These are phyloP conservation scores for Lasius platythorax DNA, from an alignment of 2,888 invertebrate species.

Conservation along the genomic window DNA sequence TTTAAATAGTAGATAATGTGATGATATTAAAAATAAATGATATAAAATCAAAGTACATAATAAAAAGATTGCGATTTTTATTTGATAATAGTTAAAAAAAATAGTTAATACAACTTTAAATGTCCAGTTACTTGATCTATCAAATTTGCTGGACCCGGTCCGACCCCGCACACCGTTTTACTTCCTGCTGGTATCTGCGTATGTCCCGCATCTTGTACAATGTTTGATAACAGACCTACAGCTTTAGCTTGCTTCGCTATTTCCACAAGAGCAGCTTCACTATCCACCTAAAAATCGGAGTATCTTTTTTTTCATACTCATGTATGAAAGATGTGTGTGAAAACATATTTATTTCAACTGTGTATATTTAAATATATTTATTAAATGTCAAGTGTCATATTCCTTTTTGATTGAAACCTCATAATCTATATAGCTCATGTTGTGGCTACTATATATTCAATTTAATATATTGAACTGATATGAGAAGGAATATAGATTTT, in stretches of 20 bases:
- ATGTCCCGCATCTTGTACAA: conserved; percentile 96
- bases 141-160: conserved; percentile 93
- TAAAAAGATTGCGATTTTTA: conserved; percentile 58
- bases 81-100: conserved; percentile 53
- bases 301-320: neutral
- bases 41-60: conserved; percentile 40
- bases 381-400: neutral
- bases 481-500: neutral
- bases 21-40: conserved; percentile 43
- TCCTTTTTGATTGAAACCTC: conserved; percentile 11
- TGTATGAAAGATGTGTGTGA: neutral
- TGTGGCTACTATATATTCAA: neutral
- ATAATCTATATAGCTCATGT: neutral
- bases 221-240: conserved; percentile 90
- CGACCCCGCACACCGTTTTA: conserved; percentile 95
- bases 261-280: conserved; percentile 90
- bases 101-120: conserved; percentile 92
- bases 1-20: conserved; percentile 8
- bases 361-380: conserved; percentile 32
- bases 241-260: conserved; percentile 91
- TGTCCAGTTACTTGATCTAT: conserved; percentile 95
- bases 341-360: conserved; percentile 43
- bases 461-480: conserved; percentile 12
- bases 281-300: conserved; percentile 87
- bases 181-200: conserved; percentile 97